These are phyloP conservation scores for Holothuria leucospilota DNA, from an alignment of 53 echinoderm and acorn worm species.

Conservation along the genomic window DNA sequence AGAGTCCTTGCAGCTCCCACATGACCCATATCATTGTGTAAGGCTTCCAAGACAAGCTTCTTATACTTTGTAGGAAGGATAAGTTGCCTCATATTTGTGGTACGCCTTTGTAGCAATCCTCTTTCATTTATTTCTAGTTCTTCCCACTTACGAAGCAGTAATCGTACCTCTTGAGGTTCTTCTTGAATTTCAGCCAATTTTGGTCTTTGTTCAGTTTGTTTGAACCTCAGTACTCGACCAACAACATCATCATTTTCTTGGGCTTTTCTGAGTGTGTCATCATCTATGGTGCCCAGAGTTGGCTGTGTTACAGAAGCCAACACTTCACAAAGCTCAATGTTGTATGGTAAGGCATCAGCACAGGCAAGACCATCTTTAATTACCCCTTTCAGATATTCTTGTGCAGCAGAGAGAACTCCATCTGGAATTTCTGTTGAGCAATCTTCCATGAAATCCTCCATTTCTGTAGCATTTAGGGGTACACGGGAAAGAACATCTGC, in stretches of 20 bases:
- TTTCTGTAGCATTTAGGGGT: slow-evolving; percentile 34
- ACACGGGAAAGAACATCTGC: slow-evolving; percentile 5
- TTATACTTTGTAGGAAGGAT: slow-evolving; percentile 42
- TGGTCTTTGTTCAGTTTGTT: too few relatives aligned
- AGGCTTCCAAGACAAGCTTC: slow-evolving; percentile 25
- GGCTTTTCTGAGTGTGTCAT: neutral
- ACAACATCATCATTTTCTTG: slow-evolving; percentile 47
- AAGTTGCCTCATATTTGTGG: too few relatives aligned
- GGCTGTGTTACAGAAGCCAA: slow-evolving; percentile 3
- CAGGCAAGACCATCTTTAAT: neutral
- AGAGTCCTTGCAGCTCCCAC: too few relatives aligned
- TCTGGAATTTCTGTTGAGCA: slow-evolving; percentile 24
- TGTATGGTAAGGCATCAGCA: slow-evolving; percentile 17
- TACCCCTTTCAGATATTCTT: neutral
- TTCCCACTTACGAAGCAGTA: too few relatives aligned
- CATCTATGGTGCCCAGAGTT: slow-evolving; percentile 3
- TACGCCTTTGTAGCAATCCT: too few relatives aligned
- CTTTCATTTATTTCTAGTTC: too few relatives aligned
- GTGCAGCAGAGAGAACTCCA: slow-evolving; percentile 42
- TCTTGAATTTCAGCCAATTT: too few relatives aligned
- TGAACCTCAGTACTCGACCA: slow-evolving; percentile 11
- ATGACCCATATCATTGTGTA: slow-evolving; percentile 73
- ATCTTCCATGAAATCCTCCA: slow-evolving; percentile 44
- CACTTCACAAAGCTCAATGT: neutral
- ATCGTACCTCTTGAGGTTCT: too few relatives aligned